Percentiles rank a stretch among this genome's conserved stretches.
Conservation (phyloP, 1,140 invertebrate species). For the Aphidius ervi region DNA sequence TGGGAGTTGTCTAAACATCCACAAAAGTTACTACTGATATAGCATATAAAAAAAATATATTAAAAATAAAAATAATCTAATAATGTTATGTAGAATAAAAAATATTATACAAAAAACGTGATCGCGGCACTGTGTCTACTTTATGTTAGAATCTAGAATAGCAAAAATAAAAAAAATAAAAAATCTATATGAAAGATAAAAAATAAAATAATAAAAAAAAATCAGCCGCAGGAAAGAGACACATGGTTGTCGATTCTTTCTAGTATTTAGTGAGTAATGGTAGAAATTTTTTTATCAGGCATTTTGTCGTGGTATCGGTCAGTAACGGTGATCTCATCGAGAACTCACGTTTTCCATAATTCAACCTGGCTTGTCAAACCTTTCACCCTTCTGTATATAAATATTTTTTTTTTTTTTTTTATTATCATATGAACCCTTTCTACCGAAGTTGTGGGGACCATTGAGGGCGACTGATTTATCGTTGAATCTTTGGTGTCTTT, state of each 20-base stretch:
- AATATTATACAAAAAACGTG: neutral
- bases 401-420: slow-evolving; percentile 19
- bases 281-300: no score
- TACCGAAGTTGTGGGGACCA: neutral
- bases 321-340: slow-evolving; percentile 36
- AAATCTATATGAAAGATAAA: no score
- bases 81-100: no score
- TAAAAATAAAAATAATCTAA: no score
- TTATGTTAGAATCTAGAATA: no score
- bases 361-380: slow-evolving; percentile 33
- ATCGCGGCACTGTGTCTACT: neutral
- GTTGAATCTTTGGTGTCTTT: neutral
- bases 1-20: slow-evolving; percentile 16
- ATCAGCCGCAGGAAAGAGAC: no score
- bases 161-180: no score
- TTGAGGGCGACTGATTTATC: neutral
- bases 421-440: neutral
- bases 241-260: no score
- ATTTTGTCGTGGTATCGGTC: slow-evolving; percentile 4
- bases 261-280: no score
- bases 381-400: slow-evolving; percentile 26
- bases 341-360: slow-evolving; percentile 44
- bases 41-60: no score
- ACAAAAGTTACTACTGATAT: slow-evolving; percentile 1
- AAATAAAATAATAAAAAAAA: no score